phyloP scores from a whole-genome alignment of 92 coral and sea anemone genomes.

The Umimayanthus kanabou region DNA sequence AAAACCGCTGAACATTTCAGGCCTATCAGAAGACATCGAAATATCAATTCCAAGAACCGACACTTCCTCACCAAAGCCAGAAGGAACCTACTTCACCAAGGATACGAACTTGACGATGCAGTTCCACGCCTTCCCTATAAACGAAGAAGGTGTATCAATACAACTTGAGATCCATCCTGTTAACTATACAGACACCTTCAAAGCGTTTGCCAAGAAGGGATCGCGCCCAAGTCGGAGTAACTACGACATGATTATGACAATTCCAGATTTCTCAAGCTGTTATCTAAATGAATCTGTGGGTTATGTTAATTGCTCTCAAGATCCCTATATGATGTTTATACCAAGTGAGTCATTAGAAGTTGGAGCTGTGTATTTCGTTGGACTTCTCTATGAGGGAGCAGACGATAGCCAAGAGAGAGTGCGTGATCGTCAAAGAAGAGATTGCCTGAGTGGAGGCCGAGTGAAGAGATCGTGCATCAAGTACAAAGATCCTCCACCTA shows the following conservation, averaged over 20 bases:
- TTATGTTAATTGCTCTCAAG: constrained; percentile 32
- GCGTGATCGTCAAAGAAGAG: constrained; percentile 15
- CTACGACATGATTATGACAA: constrained; percentile 15
- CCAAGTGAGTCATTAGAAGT: neutral
- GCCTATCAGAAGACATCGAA: constrained; percentile 68
- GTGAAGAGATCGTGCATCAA: constrained; percentile 73
- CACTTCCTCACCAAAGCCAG: neutral
- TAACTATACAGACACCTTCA: constrained; percentile 51
- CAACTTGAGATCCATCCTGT: constrained; percentile 57
- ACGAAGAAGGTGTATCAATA: constrained; percentile 54
- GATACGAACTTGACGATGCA: constrained; percentile 66
- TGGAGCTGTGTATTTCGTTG: constrained; percentile 29
- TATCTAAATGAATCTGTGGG: constrained; percentile 7
- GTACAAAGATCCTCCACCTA: constrained; percentile 84
- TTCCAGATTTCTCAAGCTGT: constrained; percentile 37
- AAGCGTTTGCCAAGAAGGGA: constrained; percentile 53
- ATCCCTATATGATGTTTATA: constrained; percentile 26
- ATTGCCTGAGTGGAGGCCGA: constrained; percentile 49
- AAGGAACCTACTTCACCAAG: constrained; percentile 50
- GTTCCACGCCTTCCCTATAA: constrained; percentile 56
- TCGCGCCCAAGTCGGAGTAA: constrained; percentile 54
- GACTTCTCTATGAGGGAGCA: constrained; percentile 1
- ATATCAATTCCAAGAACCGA: constrained; percentile 53
- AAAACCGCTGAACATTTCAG: constrained; percentile 50
- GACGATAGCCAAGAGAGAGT: neutral